These are phyloP conservation scores for Phthorimaea operculella DNA, from an alignment of 1,140 invertebrate genomes.

Conservation along the genomic window DNA sequence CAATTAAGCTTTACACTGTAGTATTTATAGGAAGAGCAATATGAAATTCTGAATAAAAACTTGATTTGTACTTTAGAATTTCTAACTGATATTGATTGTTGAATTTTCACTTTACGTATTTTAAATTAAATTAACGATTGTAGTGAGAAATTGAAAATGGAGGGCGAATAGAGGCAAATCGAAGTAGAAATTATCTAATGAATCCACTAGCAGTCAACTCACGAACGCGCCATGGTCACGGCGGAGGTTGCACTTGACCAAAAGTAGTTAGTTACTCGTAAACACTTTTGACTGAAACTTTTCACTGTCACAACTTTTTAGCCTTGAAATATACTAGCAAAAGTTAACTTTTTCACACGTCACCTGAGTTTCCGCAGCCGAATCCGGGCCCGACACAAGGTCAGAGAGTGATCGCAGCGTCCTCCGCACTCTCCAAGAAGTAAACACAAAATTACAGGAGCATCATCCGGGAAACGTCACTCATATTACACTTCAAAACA, in stretches of 20 bases:
- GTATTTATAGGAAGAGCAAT: too few species aligned
- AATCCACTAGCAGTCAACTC: background rate
- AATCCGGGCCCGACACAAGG: conserved; percentile 40
- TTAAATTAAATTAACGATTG: too few species aligned
- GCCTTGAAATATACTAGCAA: conserved; percentile 36
- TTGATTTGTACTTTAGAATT: too few species aligned
- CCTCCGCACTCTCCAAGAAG: conserved; percentile 46
- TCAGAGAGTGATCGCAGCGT: conserved; percentile 42
- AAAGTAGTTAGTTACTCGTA: conserved; percentile 24
- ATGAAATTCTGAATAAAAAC: too few species aligned
- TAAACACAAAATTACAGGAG: conserved; percentile 59
- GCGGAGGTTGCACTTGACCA: conserved; percentile 16
- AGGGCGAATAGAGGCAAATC: background rate
- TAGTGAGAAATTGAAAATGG: too few species aligned
- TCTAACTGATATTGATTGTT: too few species aligned
- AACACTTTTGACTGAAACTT: conserved; percentile 52
- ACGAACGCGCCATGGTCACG: conserved; percentile 3
- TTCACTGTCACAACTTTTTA: conserved; percentile 51
- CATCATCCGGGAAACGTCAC: conserved; percentile 54
- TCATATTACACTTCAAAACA: conserved; percentile 63
- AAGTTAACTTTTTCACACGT: conserved; percentile 46
- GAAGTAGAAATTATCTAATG: background rate
- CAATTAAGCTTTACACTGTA: too few species aligned
- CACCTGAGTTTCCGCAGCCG: conserved; percentile 46
- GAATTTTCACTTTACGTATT: too few species aligned